Percentiles rank a stretch among this genome's conserved stretches.
phyloP scores from a whole-genome alignment of 30 jellyfish, hydroid and myxozoan genomes.

The Turritopsis dohrnii region DNA sequence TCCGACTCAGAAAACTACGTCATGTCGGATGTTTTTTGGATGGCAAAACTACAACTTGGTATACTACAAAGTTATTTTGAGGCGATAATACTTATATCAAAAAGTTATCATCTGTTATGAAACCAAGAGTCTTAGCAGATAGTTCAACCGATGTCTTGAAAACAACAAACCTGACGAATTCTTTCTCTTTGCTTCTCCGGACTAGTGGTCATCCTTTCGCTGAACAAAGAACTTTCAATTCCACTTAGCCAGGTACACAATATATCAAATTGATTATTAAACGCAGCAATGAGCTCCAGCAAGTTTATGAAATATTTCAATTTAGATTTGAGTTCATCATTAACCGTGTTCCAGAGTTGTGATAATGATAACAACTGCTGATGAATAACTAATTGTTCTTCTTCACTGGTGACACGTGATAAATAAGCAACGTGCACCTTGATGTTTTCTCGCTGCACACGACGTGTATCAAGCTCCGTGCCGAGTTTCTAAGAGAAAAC shows the following conservation, averaged over 20 bases:
- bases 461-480: slow-evolving; percentile 31
- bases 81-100: too few species aligned
- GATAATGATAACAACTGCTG: slow-evolving; percentile 26
- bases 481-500: slow-evolving; percentile 21
- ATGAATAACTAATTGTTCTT: slow-evolving; percentile 13
- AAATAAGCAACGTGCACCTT: slow-evolving; percentile 14
- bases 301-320: background rate
- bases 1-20: too few species aligned
- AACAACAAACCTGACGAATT: slow-evolving; percentile 25
- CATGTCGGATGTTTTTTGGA: too few species aligned
- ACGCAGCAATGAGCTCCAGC: slow-evolving; percentile 2
- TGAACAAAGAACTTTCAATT: slow-evolving; percentile 22
- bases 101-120: too few species aligned
- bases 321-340: background rate
- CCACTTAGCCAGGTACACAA: slow-evolving; percentile 26
- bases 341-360: slow-evolving; percentile 22
- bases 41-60: too few species aligned
- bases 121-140: background rate
- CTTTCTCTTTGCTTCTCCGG: slow-evolving; percentile 36
- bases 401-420: slow-evolving; percentile 23
- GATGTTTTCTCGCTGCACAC: background rate
- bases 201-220: background rate
- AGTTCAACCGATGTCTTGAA: background rate
- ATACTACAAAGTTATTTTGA: too few species aligned
- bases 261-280: slow-evolving; percentile 5